Evolutionary conservation across 2,888 invertebrate species (phyloP), one percentile per base, ranked within the genome.

Genomic region (Ennomos erosarius): DNA sequence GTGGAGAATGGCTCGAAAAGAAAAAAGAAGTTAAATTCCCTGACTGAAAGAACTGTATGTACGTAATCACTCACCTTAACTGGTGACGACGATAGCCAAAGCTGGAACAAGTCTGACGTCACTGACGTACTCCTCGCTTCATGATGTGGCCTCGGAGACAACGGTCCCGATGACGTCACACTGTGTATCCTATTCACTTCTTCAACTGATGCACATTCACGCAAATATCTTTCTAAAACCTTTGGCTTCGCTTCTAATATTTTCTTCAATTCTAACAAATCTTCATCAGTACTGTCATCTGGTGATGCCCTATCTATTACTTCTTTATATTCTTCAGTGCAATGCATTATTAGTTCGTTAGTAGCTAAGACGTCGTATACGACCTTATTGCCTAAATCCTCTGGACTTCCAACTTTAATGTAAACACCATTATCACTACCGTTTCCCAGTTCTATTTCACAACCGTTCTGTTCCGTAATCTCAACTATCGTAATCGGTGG

Each of bases 91-190:
- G 96, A 94, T 79, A 97, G 89, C 97, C 97, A 97, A 67, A 96
- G 93, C 77, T 97, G 97, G 87, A 97, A 97, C 65, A 97, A 93
- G 81, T 97, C 97, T 66, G 97, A 96, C 44, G 96, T 96, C 68
- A 97, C 95, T 45, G 96, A 96, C 45, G 96, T 95, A 62, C 96
- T 94, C 68, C 94, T 92, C 9, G 94, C 93, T 70, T 92, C 93
- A 60, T 90, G 88, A 49, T 82, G 84, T 12, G 93, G 93, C 74
- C 87, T 81, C 40, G 89, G 91, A 9, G 91, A 92, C 55, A 91
- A 61, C 1, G 90, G 85, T 12, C 94, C 94, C 42, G 90, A 90
- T 39, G 94, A 93, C 54, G 94, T 93, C 67, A 94, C 81, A 73
- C 82, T 90, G 71, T 94, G 94, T 76, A 96, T 81, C 73, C 94